Evolutionary conservation across 1,140 invertebrate species (phyloP), one percentile per base, ranked within the genome.

Genomic region (Drosophila leontia): DNA sequence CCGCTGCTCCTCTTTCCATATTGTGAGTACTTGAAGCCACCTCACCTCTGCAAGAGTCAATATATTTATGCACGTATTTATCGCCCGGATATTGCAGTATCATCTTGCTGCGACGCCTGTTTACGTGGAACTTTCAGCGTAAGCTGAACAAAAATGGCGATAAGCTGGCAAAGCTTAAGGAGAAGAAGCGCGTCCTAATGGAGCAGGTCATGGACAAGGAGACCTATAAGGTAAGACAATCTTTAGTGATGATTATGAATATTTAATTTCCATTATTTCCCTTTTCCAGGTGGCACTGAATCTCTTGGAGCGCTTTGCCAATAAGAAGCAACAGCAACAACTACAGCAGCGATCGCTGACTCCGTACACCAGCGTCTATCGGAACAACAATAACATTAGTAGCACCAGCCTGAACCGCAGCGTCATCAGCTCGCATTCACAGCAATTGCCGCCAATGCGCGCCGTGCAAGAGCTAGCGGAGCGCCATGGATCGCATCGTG

Each of bases 131-230:
- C 92, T 99, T 97, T 93, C 95, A 96, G 75, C 94, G 96, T 92
- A 96, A 97, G 93, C 95, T 98, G 47, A 94, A 94, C 58, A 95
- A 95, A 90, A 98, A 98, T 94, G 95, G 96, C 93, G 94, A 95
- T 70, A 96, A 96, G 93, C 93, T 99, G 48, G 93, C 93, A 57
- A 94, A 95, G 50, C 95, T 99, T 87, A 94, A 95, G 77, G 95
- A 95, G 63, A 95, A 98, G 80, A 99, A 98, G 91, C 97, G 96
- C 91, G 96, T 97, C 92, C 96, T 99, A 80, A 93, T 99, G 47
- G 98, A 99, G 91, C 96, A 98, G 93, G 98, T 99, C 37, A 99
- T 98, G 95, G 98, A 99, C 92, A 99, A 96, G 51, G 98, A 99
- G 94, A 99, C 98, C 2, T 99, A 99, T 93, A 99, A 99, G 94